Evolutionary conservation across 2,797 vertebrate species (phyloP).

Genomic region (Distichodus sexfasciatus): DNA sequence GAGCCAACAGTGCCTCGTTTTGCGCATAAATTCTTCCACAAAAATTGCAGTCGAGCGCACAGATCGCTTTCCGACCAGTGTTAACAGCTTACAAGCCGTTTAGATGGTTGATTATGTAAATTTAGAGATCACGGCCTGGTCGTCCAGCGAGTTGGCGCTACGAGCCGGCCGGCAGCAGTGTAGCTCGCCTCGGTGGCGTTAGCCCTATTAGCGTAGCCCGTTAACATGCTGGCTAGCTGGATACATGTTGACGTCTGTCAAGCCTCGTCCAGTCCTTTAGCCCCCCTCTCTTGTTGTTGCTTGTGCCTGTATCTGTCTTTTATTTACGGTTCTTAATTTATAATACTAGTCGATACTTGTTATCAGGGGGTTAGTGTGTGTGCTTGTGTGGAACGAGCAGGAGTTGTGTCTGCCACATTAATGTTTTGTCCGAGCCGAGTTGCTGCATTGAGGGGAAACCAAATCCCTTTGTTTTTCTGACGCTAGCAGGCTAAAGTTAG

Average conservation of each 20-base stretch:
- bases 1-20: too few species aligned
- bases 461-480: slow-evolving; percentile 54
- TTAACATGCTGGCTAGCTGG: slow-evolving; percentile 11
- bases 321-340: not conserved
- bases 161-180: slow-evolving; percentile 9
- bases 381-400: too few species aligned
- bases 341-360: too few species aligned
- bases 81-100: not conserved
- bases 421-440: not conserved
- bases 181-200: too few species aligned
- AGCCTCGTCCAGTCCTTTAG: slow-evolving; percentile 7
- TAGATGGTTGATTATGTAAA: not conserved
- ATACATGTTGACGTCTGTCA: slow-evolving; percentile 11
- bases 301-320: not conserved
- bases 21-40: too few species aligned
- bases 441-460: slow-evolving; percentile 33
- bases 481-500: slow-evolving; percentile 44
- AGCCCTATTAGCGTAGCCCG: slow-evolving; percentile 11
- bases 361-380: too few species aligned
- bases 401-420: not conserved
- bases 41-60: too few species aligned
- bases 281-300: not conserved
- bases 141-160: too few species aligned
- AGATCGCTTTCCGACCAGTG: too few species aligned
- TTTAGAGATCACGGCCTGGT: slow-evolving; percentile 24